Evolutionary conservation across 2,888 invertebrate genomes (phyloP), one percentile per base, ranked within the genome.

Genomic region (Lasioglossum figueresi): DNA sequence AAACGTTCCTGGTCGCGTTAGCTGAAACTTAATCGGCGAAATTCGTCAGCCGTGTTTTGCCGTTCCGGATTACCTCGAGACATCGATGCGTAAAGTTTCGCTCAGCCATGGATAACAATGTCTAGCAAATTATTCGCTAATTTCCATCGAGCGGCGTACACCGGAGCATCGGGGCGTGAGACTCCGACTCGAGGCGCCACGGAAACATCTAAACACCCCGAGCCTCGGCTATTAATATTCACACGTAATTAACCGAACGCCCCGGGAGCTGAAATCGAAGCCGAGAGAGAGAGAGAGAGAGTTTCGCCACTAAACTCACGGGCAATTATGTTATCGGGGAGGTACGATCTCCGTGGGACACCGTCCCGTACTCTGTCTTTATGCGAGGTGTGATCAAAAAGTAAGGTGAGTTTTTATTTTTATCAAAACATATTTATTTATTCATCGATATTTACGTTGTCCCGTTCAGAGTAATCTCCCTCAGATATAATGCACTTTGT

Each of bases 201-300:
- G 27, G 59, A 31, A 66, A 66, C 66, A 66, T 19, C 14, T 52
- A 27, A 37, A 48, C 34, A 68, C n/a, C 12, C 34, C 34, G 4
- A 19, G 56, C 82, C 19, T 27, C 31, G 16, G 34, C 0, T 37
- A 70, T 31, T 70, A 75, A 63, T 82, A 71, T 76, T 76, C 76
- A 45, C 83, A n/a, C 66, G 14, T 63, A 82, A 82, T 83, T 83
- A 83, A 56, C 19, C 73, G 27, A 48, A 45, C 37, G 31, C 63
- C n/a, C 31, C 31, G 31, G 8, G 43, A 31, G n/a, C 45, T 6
- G 10, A 23, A 31, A 23, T 34, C 6, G 34, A 34, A 68, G 8
- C 37, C 34, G 16, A 16, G 16, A 1, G 52, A 52, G 45, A 66
- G n/a, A n/a, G 16, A 16, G 16, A 1, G 52, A 52, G 45, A 66